A percentile compares a stretch with the other conserved stretches of the same genome.
phyloP scores from a whole-genome alignment of 2,113 vertebrate species.

The Panthera tigris region DNA sequence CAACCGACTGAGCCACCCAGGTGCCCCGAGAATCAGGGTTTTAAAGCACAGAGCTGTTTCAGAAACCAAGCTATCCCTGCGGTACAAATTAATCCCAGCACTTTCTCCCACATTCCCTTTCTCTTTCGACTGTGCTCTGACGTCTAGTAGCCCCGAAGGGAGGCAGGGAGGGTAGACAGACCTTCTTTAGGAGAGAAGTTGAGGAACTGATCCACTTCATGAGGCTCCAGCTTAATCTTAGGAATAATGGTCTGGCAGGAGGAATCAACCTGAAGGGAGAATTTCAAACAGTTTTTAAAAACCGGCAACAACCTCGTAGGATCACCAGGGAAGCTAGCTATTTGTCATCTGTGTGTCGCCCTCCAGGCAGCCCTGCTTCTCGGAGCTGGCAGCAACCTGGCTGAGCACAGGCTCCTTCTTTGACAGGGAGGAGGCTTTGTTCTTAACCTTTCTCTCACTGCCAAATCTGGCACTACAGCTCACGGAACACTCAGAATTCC shows the following conservation, averaged over 20 bases:
- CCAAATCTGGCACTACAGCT: neutral
- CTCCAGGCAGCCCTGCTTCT: neutral
- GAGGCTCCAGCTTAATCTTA: conserved; percentile 98
- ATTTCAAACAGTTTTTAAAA: conserved; percentile 64
- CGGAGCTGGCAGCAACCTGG: rapidly evolving
- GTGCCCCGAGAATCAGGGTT: neutral
- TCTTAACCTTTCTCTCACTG: neutral
- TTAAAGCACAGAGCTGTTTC: neutral
- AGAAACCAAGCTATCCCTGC: neutral
- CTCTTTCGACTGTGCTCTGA: rapidly evolving
- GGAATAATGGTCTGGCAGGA: conserved; percentile 88
- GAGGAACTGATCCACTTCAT: conserved; percentile 98
- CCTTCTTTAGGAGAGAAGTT: conserved; percentile 96
- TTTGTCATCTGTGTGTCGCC: conserved; percentile 43
- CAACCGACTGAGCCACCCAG: too few species aligned
- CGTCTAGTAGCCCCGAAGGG: rapidly evolving
- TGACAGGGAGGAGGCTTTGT: neutral
- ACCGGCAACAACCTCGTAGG: conserved; percentile 5
- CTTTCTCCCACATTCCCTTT: neutral
- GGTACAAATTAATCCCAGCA: neutral
- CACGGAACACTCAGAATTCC: neutral
- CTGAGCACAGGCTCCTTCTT: neutral
- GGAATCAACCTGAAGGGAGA: conserved; percentile 88
- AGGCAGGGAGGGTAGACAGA: conserved; percentile 62
- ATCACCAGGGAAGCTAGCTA: neutral